Evolutionary conservation across 2,888 invertebrate species (phyloP), one percentile per base, ranked within the genome.

Genomic region (Maniola hyperantus): DNA sequence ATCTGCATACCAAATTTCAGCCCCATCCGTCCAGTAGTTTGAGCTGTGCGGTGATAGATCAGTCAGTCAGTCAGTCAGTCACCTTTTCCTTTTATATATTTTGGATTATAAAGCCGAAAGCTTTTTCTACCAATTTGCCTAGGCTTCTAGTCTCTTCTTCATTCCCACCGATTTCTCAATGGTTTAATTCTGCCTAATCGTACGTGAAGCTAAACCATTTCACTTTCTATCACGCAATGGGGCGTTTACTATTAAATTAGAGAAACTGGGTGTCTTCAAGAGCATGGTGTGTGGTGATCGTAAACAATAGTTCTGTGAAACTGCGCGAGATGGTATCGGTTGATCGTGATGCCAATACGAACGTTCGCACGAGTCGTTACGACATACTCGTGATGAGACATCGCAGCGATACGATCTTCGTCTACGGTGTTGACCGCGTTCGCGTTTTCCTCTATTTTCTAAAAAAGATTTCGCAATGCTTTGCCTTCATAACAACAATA

Each of bases 321-420:
- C 64, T 15, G 20, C 66, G 57, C 65, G 33, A 68, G 67, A 67
- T 68, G 66, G 33, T 68, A 87, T 87, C 86, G 74, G 61, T 10
- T 44, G 76, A 82, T 87, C 89, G 88, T 88, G 88, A 86, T 83
- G 77, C 79, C 82, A 83, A 84, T 86, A 83, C 80, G 77, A 81
- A 79, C 77, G 78, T 83, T 83, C 75, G 83, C 87, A 85, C 84
- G 88, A 84, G 76, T 69, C 74, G 76, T 85, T 85, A 79, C 81
- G 77, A 79, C 78, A 81, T 70, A 59, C 70, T 78, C 74, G 77
- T 74, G 77, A 73, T 73, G 76, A 74, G 72, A 74, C 75, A 69
- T 67, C 72, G 73, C 70, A 70, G 69, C 66, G 79, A 79, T 80
- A 61, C 54, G 74, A 77, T 79, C 77, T 69, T 18, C 48, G 50